Conservation (phyloP, 1,140 invertebrate genomes). For the Penaeus indicus region DNA sequence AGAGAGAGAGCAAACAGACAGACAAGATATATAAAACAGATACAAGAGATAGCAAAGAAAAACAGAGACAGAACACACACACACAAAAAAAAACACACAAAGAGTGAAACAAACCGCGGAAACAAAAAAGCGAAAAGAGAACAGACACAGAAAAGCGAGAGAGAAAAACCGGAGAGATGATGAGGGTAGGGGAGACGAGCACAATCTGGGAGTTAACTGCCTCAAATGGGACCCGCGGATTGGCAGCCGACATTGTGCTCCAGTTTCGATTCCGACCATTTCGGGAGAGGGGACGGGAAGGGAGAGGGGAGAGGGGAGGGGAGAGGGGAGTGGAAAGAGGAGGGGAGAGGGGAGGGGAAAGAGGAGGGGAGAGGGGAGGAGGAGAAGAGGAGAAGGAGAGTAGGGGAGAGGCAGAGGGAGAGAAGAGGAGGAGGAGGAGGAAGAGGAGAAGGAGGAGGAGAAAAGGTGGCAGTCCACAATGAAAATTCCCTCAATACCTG, state of each 20-base stretch:
- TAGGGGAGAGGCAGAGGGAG: background rate
- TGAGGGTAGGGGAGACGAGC: background rate
- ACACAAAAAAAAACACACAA: background rate
- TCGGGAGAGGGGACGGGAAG: background rate
- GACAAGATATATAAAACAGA: background rate
- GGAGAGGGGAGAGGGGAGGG: background rate
- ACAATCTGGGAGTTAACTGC: background rate
- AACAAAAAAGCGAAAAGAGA: background rate
- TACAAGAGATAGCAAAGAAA: background rate
- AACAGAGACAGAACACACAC: background rate
- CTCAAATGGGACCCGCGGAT: background rate
- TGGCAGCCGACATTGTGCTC: background rate
- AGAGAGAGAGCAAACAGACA: background rate
- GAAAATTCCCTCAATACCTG: background rate
- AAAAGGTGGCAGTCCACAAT: background rate
- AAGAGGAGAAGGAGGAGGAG: constrained; percentile 3
- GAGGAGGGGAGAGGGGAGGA: background rate
- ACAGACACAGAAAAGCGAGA: background rate
- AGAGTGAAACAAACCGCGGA: too few relatives aligned
- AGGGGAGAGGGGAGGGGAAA: background rate
- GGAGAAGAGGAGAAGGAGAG: background rate
- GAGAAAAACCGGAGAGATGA: background rate
- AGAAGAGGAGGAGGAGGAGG: constrained; percentile 6
- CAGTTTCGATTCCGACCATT: background rate
- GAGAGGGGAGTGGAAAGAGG: background rate